Evolutionary conservation across 2,113 vertebrate genomes (phyloP).

Genomic region (Psammodynastes pulverulentus): DNA sequence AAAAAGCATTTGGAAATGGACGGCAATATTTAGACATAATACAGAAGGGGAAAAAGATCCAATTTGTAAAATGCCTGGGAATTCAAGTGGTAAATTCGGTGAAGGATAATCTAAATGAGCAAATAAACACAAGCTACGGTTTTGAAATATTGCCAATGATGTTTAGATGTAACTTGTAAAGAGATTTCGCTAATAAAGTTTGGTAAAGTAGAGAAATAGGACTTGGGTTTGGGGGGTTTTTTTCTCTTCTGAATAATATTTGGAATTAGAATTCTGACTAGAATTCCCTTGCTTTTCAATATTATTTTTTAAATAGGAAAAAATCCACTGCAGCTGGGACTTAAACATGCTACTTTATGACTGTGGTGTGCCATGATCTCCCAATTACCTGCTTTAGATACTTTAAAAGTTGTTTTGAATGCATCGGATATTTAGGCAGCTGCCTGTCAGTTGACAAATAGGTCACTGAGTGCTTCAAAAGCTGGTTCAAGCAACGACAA

Average conservation of each 20-base stretch:
- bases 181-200: background rate
- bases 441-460: background rate
- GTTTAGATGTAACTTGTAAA: background rate
- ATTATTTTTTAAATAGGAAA: background rate
- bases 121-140: constrained; percentile 13
- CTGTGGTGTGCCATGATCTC: background rate
- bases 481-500: background rate
- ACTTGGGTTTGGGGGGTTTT: background rate
- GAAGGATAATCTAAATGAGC: constrained; percentile 32
- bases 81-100: constrained; percentile 28
- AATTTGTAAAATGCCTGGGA: constrained; percentile 2
- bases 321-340: background rate
- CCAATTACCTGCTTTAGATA: background rate
- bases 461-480: background rate
- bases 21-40: background rate
- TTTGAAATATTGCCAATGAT: background rate
- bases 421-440: background rate
- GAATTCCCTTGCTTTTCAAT: background rate
- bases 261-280: background rate
- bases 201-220: background rate
- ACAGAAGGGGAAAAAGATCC: background rate
- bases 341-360: background rate
- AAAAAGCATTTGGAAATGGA: constrained; percentile 5
- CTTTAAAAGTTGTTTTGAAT: background rate
- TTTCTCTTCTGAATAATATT: background rate